Percentiles rank a stretch among this genome's conserved stretches.
These are phyloP conservation scores for Diorhabda carinulata DNA, from an alignment of 1,140 invertebrate species.

Conservation along the genomic window DNA sequence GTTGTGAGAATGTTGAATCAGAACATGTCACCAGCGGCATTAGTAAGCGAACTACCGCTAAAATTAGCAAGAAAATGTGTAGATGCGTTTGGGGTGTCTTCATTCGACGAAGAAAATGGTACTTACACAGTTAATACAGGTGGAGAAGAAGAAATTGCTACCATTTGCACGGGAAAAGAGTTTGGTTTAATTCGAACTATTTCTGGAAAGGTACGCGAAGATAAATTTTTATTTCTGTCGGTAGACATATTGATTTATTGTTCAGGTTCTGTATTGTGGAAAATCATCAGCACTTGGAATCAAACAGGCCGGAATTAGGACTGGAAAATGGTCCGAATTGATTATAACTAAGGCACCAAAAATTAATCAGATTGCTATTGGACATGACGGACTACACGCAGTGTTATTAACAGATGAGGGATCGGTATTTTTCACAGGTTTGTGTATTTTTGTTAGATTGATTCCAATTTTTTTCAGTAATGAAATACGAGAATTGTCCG, in stretches of 20 bases:
- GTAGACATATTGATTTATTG: not conserved
- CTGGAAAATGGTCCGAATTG: conserved; percentile 73
- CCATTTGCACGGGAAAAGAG: conserved; percentile 73
- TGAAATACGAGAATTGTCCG: too few species aligned
- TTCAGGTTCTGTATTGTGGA: conserved; percentile 70
- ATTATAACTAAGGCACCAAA: conserved; percentile 70
- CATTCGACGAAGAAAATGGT: conserved; percentile 63
- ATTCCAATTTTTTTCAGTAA: too few species aligned
- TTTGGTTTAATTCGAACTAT: conserved; percentile 75
- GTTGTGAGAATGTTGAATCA: conserved; percentile 75
- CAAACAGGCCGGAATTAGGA: conserved; percentile 56
- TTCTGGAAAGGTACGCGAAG: conserved; percentile 64
- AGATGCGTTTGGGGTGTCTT: conserved; percentile 67
- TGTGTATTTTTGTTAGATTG: not conserved
- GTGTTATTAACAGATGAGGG: conserved; percentile 87
- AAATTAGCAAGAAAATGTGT: conserved; percentile 77
- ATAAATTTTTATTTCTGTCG: not conserved
- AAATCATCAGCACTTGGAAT: conserved; percentile 72
- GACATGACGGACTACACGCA: conserved; percentile 90
- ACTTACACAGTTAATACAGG: conserved; percentile 53
- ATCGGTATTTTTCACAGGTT: conserved; percentile 74
- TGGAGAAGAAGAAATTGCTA: conserved; percentile 66
- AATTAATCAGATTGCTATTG: conserved; percentile 76
- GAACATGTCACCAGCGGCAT: conserved; percentile 55
- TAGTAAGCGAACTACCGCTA: conserved; percentile 66